Percentiles rank a stretch among this genome's conserved stretches.
Conservation (phyloP, 2,888 invertebrate species). For the Hyposoter dolosus region DNA sequence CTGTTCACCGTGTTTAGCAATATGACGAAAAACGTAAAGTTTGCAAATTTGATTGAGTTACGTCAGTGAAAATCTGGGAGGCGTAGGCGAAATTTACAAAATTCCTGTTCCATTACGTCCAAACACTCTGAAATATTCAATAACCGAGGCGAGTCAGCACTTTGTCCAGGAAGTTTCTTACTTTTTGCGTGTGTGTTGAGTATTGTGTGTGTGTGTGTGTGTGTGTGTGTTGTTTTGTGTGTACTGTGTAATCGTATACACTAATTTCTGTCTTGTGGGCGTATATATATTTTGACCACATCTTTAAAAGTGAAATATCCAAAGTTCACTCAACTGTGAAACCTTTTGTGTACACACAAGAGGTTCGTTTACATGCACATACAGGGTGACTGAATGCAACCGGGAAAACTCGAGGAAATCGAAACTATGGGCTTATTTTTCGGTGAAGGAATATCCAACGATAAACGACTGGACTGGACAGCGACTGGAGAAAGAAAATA, state of each 20-base stretch:
- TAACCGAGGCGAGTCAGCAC: background rate
- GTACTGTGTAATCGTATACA: background rate
- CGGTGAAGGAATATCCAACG: background rate
- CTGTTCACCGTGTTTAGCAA: background rate
- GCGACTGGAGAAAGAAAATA: background rate
- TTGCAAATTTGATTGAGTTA: background rate
- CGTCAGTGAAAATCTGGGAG: background rate
- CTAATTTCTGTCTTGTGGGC: background rate
- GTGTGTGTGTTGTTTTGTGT: background rate
- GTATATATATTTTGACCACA: conserved; percentile 7
- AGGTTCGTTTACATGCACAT: background rate
- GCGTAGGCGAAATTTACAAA: background rate
- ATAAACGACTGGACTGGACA: background rate
- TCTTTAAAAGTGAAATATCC: conserved; percentile 47
- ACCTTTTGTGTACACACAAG: conserved; percentile 17
- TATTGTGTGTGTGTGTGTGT: background rate
- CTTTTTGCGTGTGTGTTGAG: background rate
- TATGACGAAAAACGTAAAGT: background rate
- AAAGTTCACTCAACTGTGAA: conserved; percentile 30
- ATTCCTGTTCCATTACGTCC: background rate
- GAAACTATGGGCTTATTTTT: background rate
- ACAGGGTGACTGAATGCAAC: background rate
- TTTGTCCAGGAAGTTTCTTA: background rate
- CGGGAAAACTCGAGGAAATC: background rate
- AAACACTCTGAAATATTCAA: background rate